These are phyloP conservation scores for Leistus spinibarbis DNA, from an alignment of 2,888 invertebrate species.

Conservation along the genomic window DNA sequence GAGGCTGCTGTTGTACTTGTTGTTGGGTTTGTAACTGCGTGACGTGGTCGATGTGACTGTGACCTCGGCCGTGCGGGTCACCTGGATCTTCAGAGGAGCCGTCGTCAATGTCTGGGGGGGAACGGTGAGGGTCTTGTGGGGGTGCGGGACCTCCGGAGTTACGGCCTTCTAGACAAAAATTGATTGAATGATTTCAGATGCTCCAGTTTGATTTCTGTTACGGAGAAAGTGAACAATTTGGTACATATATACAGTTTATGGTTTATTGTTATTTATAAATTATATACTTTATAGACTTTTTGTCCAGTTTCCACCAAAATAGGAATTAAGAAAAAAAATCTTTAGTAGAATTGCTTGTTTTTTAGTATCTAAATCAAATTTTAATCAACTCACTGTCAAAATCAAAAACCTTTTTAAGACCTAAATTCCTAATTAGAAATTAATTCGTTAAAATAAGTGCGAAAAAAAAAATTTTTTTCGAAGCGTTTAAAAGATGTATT, in stretches of 20 bases:
- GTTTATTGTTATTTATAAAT: no score
- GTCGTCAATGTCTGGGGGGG: slow-evolving; percentile 58
- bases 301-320: no score
- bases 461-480: no score
- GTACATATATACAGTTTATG: background rate
- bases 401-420: no score
- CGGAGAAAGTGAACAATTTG: background rate
- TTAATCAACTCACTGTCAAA: no score
- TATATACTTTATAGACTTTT: background rate
- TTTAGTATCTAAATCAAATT: no score
- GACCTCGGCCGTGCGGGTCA: slow-evolving; percentile 61
- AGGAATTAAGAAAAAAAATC: no score
- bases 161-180: slow-evolving; percentile 61
- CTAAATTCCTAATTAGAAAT: no score
- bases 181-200: background rate
- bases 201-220: background rate
- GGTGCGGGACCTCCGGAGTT: slow-evolving; percentile 63
- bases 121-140: slow-evolving; percentile 57
- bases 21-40: slow-evolving; percentile 59
- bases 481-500: no score
- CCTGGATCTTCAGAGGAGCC: slow-evolving; percentile 59
- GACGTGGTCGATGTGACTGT: slow-evolving; percentile 59
- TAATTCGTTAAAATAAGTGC: no score
- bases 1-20: slow-evolving; percentile 40
- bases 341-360: no score